Conservation (phyloP, 2,113 vertebrate genomes). For the Lophotis ruficrista region DNA sequence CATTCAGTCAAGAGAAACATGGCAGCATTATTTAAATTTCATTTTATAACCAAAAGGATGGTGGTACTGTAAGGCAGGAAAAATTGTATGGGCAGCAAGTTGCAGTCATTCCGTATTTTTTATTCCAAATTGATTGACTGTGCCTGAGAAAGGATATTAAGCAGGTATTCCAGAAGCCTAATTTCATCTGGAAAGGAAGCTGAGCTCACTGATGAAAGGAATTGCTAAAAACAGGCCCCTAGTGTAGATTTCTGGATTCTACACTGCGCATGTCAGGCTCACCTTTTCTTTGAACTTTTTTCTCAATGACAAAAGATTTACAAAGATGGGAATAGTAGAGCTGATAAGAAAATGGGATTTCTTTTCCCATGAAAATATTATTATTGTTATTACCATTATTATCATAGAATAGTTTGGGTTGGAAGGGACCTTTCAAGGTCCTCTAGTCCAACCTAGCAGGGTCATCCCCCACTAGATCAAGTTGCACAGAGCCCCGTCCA, state of each 20-base stretch:
- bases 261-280: background rate
- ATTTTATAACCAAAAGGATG: background rate
- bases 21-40: background rate
- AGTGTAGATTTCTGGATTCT: background rate
- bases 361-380: background rate
- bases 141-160: background rate
- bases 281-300: background rate
- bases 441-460: too few species aligned
- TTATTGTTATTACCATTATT: background rate
- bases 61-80: background rate
- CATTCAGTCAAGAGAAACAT: background rate
- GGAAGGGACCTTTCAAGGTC: too few species aligned
- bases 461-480: too few species aligned
- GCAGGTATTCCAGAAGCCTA: background rate
- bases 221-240: background rate
- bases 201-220: background rate
- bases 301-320: background rate
- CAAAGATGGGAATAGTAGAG: background rate
- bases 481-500: background rate
- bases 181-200: constrained; percentile 11
- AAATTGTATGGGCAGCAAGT: background rate
- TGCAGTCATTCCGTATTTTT: background rate
- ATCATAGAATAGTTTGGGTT: background rate
- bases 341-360: background rate
- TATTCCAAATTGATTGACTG: background rate